These are phyloP conservation scores for Thryonomys swinderianus DNA, from an alignment of 2,113 vertebrate genomes.

Conservation along the genomic window DNA sequence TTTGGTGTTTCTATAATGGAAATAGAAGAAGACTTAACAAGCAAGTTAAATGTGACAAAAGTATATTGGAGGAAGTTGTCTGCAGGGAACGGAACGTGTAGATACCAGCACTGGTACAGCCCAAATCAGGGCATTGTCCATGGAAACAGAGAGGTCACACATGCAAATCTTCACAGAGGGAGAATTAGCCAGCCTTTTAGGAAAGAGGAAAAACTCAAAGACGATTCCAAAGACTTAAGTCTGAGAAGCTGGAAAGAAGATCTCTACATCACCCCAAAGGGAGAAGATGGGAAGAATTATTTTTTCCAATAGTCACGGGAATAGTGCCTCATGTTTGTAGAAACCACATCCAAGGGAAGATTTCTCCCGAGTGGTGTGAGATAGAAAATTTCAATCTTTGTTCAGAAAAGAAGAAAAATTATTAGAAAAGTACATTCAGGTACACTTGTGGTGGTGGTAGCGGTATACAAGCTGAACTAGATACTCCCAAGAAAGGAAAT, in stretches of 20 bases:
- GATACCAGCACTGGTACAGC: accelerated
- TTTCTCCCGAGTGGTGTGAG: neutral
- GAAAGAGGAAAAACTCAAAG: neutral
- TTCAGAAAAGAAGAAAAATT: neutral
- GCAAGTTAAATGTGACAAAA: neutral
- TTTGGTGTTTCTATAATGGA: neutral
- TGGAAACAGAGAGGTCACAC: neutral
- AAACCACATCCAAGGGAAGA: neutral
- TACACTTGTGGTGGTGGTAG: neutral
- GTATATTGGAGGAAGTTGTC: neutral
- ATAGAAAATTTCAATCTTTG: neutral
- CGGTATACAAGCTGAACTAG: neutral
- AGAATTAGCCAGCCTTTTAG: neutral
- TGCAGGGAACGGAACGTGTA: neutral
- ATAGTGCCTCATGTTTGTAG: neutral
- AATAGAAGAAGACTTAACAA: neutral
- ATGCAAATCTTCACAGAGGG: neutral
- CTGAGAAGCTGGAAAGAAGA: neutral
- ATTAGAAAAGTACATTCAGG: neutral
- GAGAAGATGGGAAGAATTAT: neutral
- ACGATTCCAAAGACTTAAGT: neutral
- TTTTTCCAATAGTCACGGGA: neutral
- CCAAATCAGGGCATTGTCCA: neutral
- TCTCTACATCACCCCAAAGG: neutral
- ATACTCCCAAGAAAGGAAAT: neutral